Percentiles rank a stretch among this genome's conserved stretches.
Conservation (phyloP, 2,797 vertebrate genomes). For the Acomys russatus region DNA sequence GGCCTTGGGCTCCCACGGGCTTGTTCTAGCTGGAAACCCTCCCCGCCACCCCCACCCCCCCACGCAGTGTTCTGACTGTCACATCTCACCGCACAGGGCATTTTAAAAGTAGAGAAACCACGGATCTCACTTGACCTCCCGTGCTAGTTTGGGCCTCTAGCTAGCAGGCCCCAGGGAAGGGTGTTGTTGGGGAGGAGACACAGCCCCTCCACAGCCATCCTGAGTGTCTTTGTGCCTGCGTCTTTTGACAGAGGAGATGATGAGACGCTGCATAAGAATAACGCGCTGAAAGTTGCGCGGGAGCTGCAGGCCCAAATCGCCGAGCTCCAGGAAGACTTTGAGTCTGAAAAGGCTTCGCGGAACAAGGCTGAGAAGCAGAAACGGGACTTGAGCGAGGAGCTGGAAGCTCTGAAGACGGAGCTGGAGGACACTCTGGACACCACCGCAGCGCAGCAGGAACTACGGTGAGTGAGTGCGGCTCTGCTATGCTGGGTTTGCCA, state of each 20-base stretch:
- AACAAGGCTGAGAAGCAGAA: conserved; percentile 99
- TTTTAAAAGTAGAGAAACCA: not conserved
- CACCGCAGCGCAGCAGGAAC: conserved; percentile 97
- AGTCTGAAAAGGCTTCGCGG: conserved; percentile 95
- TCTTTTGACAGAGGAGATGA: conserved; percentile 94
- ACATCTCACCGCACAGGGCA: not conserved
- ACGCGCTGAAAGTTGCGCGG: conserved; percentile 95
- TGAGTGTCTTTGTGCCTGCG: not conserved
- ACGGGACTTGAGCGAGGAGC: conserved; percentile 96
- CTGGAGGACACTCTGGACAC: conserved; percentile 98
- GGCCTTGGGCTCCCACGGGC: not conserved
- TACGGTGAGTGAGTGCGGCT: conserved; percentile 91
- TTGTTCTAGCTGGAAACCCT: not conserved
- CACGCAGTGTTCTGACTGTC: not conserved
- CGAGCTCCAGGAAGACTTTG: conserved; percentile 98
- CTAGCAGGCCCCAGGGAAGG: not conserved
- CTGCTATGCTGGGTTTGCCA: not conserved
- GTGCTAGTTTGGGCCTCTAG: not conserved
- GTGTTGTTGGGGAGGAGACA: not conserved
- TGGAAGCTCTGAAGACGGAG: conserved; percentile 98
- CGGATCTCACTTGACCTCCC: not conserved
- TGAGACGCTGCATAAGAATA: conserved; percentile 96
- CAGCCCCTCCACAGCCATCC: rapidly evolving
- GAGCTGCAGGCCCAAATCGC: conserved; percentile 97
- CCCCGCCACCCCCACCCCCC: not conserved